Evolutionary conservation across 2,113 vertebrate genomes (phyloP).

Genomic region (Equus quagga): DNA sequence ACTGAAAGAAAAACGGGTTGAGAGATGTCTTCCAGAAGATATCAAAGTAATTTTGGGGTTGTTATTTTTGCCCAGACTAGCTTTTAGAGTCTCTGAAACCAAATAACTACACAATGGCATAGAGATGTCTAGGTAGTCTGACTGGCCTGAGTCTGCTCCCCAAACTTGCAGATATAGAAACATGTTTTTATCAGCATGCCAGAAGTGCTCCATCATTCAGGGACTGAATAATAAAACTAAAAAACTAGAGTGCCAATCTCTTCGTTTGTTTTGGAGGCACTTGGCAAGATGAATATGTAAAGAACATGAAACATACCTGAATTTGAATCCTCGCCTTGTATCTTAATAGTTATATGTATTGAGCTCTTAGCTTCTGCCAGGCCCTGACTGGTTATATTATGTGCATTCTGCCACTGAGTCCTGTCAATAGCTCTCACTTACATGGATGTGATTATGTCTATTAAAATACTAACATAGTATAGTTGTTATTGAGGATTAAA

Average conservation of each 20-base stretch:
- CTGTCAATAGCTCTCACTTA: not conserved
- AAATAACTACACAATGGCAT: not conserved
- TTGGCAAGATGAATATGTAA: conserved; percentile 18
- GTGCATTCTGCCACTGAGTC: not conserved
- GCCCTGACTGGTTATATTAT: not conserved
- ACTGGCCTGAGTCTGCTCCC: not conserved
- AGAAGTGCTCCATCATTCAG: not conserved
- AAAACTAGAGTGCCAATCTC: not conserved
- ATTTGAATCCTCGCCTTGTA: not conserved
- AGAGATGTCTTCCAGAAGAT: conserved; percentile 96
- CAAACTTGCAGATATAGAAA: conserved; percentile 7
- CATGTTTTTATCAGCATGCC: not conserved
- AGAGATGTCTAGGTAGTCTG: not conserved
- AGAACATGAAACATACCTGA: not conserved
- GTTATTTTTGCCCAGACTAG: conserved; percentile 27
- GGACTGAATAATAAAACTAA: not conserved
- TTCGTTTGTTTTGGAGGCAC: not conserved
- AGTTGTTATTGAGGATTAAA: not conserved
- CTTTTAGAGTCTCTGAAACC: conserved; percentile 41
- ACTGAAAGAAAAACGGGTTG: conserved; percentile 93
- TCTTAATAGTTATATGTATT: not conserved
- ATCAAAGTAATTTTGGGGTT: conserved; percentile 90
- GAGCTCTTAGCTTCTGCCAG: not conserved
- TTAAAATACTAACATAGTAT: conserved; percentile 23
- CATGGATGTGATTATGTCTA: not conserved